Base-by-base conservation (phyloP, 2,113 vertebrate species). In the Lepisosteus osseus region DNA sequence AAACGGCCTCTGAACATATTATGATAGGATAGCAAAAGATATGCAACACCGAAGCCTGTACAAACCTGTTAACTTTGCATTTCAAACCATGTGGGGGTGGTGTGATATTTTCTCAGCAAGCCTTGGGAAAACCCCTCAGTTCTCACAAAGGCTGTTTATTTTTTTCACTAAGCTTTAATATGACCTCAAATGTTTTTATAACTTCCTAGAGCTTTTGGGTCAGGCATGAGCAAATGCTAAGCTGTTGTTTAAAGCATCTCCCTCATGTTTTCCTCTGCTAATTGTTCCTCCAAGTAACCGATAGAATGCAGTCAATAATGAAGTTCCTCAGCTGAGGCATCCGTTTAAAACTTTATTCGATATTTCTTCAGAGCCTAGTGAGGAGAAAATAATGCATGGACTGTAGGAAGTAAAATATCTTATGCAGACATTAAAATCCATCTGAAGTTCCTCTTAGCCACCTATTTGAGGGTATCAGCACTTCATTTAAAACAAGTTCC, bases 61-160 rank as follows among this genome's bases (percentile, higher is more conserved):
- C 77, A 83, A 89, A 88, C 88, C 86, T 89, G 88, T 87, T 86
- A 86, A 88, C 83, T 90, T 87, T 88, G 87, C 89, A 90, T 86
- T 90, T 84, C 79, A 87, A 86, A 82, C 47, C 80, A 79, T 74
- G 73, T 61, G 4, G 82, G 83, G 76, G 79, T 74, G 66, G 74
- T 68, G 42, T 12, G 62, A 63, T 71, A 72, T 73, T 74, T 73
- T 65, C 6, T 44, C 70, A 77, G 73, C 70, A 76, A 79, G 80
- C 83, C 79, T 65, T 77, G 82, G 83, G 85, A 82, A 84, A 87
- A 79, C 64, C 80, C 85, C 86, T 69, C 69, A 12, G 2, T 13
- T 1, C 44, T 43, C 41, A 78, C 75, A 65, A 77, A 85, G 81
- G 79, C 61, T 68, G n/a, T 69, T 61, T 82, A 82, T 80, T 82